Conservation (phyloP, 2,113 vertebrate genomes). For the Egretta garzetta region DNA sequence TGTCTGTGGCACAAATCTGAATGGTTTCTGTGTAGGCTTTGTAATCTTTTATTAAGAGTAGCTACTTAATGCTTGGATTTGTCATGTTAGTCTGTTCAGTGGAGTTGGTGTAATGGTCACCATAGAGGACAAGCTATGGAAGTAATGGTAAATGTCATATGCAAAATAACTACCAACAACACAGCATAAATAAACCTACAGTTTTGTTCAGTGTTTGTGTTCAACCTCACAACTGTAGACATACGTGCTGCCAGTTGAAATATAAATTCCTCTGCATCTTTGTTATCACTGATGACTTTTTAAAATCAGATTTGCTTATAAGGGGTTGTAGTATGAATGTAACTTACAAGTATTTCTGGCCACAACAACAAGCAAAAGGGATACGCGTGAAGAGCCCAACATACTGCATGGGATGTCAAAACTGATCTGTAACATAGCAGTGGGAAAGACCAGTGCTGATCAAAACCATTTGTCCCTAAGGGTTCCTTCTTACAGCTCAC, state of each 20-base stretch:
- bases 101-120: neutral
- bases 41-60: neutral
- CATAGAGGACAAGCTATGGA: neutral
- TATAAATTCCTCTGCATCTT: neutral
- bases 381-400: neutral
- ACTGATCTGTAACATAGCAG: neutral
- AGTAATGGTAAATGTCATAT: neutral
- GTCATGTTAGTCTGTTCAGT: neutral
- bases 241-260: neutral
- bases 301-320: neutral
- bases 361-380: neutral
- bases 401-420: neutral
- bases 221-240: neutral
- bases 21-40: neutral
- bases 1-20: neutral
- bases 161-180: neutral
- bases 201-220: neutral
- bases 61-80: neutral
- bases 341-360: neutral
- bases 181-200: neutral
- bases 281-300: neutral
- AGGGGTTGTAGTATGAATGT: neutral
- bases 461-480: neutral
- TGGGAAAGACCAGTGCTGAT: neutral
- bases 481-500: neutral